phyloP scores from a whole-genome alignment of 2,113 vertebrate genomes.

The Murina feae region DNA sequence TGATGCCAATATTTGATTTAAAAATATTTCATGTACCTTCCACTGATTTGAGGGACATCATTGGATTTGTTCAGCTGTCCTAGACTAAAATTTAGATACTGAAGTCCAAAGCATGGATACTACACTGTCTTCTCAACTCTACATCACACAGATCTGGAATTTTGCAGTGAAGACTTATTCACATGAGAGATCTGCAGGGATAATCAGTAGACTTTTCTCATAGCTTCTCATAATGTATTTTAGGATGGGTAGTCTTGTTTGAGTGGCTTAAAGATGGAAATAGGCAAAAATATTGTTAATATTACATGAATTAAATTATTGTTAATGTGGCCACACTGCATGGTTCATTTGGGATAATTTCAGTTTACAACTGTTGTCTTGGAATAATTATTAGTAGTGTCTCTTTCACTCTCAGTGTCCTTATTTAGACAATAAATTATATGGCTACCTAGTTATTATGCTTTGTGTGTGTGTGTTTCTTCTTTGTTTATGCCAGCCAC shows the following conservation, averaged over 20 bases:
- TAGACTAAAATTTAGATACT: neutral
- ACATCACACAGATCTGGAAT: neutral
- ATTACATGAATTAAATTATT: conserved; percentile 12
- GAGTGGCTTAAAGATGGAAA: neutral
- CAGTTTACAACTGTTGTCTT: conserved; percentile 5
- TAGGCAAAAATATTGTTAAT: conserved; percentile 6
- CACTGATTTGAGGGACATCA: neutral
- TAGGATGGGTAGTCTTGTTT: neutral
- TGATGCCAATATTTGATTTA: neutral
- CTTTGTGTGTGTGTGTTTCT: neutral
- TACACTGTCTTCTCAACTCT: neutral
- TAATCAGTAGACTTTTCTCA: neutral
- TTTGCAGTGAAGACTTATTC: neutral
- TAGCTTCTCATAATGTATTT: neutral
- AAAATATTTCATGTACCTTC: neutral
- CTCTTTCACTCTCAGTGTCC: neutral
- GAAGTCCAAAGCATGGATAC: neutral
- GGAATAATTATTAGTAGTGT: neutral
- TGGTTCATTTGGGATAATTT: neutral
- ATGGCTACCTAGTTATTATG: neutral
- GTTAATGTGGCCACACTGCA: neutral
- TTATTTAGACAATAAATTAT: conserved; percentile 1
- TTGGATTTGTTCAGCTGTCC: neutral
- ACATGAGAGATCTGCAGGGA: neutral
- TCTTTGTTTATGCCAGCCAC: neutral